Percentiles rank a stretch among this genome's conserved stretches.
Conservation (phyloP, 2,113 vertebrate genomes). For the Vulpes vulpes region DNA sequence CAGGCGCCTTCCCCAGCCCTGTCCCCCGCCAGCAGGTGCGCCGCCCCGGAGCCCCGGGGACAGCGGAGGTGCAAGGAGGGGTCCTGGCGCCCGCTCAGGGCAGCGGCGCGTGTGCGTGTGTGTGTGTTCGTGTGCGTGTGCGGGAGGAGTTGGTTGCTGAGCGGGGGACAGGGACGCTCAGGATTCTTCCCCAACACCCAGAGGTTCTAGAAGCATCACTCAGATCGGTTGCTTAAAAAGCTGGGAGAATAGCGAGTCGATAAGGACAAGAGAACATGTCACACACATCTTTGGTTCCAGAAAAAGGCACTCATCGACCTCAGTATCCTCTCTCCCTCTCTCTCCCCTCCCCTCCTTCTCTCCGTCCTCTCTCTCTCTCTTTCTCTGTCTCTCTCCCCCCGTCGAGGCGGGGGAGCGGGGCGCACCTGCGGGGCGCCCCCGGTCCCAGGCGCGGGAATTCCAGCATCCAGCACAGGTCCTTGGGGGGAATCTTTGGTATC, state of each 20-base stretch:
- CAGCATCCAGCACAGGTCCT: conserved; percentile 92
- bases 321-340: conserved; percentile 85
- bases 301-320: conserved; percentile 98
- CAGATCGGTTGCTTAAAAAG: conserved; percentile 74
- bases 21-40: background rate
- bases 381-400: conserved; percentile 26
- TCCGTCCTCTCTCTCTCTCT: background rate
- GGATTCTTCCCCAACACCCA: conserved; percentile 75
- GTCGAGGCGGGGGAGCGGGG: conserved; percentile 76
- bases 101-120: background rate
- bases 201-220: conserved; percentile 73
- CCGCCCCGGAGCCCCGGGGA: background rate
- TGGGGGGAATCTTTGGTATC: conserved; percentile 99
- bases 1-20: background rate
- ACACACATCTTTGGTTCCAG: conserved; percentile 96
- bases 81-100: background rate
- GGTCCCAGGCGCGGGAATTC: conserved; percentile 72
- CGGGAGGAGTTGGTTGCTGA: background rate
- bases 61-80: background rate
- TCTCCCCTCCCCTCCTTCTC: conserved; percentile 54
- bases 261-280: conserved; percentile 81
- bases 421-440: background rate
- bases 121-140: fast-evolving
- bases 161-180: background rate
- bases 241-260: conserved; percentile 78